Evolutionary conservation across 2,888 invertebrate species (phyloP).

Genomic region (Andrena camellia): DNA sequence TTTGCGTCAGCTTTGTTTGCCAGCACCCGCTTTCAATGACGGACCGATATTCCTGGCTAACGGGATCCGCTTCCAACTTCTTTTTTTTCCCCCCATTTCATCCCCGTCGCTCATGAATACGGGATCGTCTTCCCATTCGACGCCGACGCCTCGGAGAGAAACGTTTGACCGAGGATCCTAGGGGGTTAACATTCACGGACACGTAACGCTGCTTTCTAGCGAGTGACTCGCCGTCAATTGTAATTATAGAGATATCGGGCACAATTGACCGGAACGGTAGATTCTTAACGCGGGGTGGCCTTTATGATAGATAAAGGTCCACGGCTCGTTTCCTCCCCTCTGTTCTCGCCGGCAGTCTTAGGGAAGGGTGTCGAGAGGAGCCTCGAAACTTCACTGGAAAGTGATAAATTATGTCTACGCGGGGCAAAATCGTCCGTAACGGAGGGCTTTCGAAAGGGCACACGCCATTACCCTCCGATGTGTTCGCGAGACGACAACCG

Average conservation of each 20-base stretch:
- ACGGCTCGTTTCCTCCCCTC: conserved; percentile 55
- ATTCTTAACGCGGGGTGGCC: conserved; percentile 48
- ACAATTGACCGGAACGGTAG: conserved; percentile 61
- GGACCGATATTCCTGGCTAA: conserved; percentile 24
- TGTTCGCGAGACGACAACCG: conserved; percentile 64
- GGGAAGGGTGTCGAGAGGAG: conserved; percentile 34
- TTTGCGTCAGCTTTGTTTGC: conserved; percentile 77
- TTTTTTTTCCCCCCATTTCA: conserved; percentile 2
- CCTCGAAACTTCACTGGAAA: conserved; percentile 68
- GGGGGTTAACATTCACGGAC: neutral
- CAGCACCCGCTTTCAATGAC: conserved; percentile 46
- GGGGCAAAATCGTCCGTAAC: conserved; percentile 80
- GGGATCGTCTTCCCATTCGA: neutral
- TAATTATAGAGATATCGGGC: conserved; percentile 39
- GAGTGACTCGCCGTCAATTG: conserved; percentile 11
- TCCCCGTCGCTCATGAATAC: conserved; percentile 23
- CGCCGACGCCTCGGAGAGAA: neutral
- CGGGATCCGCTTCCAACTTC: conserved; percentile 31
- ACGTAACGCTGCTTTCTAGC: neutral
- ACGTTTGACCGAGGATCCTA: neutral
- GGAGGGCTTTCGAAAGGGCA: conserved; percentile 77
- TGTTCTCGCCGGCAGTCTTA: conserved; percentile 14
- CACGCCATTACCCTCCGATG: conserved; percentile 82
- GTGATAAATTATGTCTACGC: conserved; percentile 79
- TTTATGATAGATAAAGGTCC: conserved; percentile 62